Base-by-base conservation (phyloP, 2,888 invertebrate species). In the Clanis bilineata region DNA sequence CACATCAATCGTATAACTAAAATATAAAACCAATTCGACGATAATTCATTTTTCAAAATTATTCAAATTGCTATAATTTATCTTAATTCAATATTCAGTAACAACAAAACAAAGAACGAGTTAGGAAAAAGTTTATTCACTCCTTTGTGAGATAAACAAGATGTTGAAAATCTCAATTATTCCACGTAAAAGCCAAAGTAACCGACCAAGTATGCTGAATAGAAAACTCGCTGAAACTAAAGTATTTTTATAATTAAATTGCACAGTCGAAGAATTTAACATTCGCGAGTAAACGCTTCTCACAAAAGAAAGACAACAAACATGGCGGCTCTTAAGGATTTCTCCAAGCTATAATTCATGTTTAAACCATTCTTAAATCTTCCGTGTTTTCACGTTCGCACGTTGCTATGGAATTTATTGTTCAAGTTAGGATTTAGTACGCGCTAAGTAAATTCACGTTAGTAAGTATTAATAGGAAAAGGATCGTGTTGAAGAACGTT, bases 401-500 rank as follows among this genome's bases (percentile, higher is more conserved):
- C 62, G 71, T 71, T 36, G 22, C 36, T 21, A 72, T 69, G 71
- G 70, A 73, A 81, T 80, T 80, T 83, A 79, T 76, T 72, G 66
- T 67, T 66, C 58, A 73, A 79, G 71, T 80, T 76, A 61, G 65
- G 64, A 67, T 70, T 70, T 72, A 18, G 18, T 9, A 1, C 10
- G 3, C 2, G 28, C 5, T 32, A 9, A 32, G 18, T 32, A 18
- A 32, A 21, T 18, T 41, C 15, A 41, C 18, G 41, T 18, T 41
- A 18, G 41, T 18, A 41, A 18, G n/a, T n/a, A n/a, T n/a, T n/a
- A n/a, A n/a, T n/a, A n/a, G n/a, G n/a, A n/a, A n/a, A n/a, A n/a
- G n/a, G n/a, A n/a, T n/a, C n/a, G n/a, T n/a, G n/a, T n/a, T n/a
- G n/a, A n/a, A n/a, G n/a, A n/a, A n/a, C n/a, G n/a, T n/a, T n/a